Base-by-base conservation (phyloP, 2,113 vertebrate species). In the Colossoma macropomum region DNA sequence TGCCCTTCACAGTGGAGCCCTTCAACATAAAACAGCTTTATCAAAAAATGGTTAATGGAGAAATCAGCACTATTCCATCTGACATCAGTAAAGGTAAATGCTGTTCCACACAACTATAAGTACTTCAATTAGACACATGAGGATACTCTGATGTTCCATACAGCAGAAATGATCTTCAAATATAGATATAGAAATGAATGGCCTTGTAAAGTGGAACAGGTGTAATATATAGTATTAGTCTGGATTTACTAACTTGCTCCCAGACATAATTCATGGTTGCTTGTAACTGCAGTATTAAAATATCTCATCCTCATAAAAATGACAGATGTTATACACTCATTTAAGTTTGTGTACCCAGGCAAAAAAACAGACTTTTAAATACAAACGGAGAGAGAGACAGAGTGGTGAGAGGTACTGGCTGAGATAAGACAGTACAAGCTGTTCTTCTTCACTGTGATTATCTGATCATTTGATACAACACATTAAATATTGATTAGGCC, bases 1-100 rank as follows among this genome's bases (percentile, higher is more conserved):
- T 96, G 34, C 93, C 94, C 5, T 96, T 97, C 89, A 93, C 85
- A 0, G 92, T 95, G 74, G 94, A 97, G 81, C 95, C 95, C 68
- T 96, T 96, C 82, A 96, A 95, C 91, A 95, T 95, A 88, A 96
- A 97, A 87, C 93, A 95, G 71, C 92, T 96, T 71, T 93, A 95
- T 83, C 94, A 93, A 87, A 97, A 97, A 92, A 96, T 95, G 93
- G 87, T 95, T 65, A 95, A 82, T 38, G 93, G 93, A 75, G 94
- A 96, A 89, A 96, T 96, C 90, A 93, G 89, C 81, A 91, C 90
- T 73, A 92, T 96, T 85, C 94, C 94, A 4, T 15, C 87, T 50
- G 94, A 95, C 50, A 89, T 97, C 90, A 96, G 95, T 88, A 93
- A 93, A 92, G 93, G 93, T 96, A 90, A 91, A 11, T 32, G 30